Percentiles rank a stretch among this genome's conserved stretches.
Conservation (phyloP, 2,113 vertebrate genomes). For the Corythoichthys intestinalis region DNA sequence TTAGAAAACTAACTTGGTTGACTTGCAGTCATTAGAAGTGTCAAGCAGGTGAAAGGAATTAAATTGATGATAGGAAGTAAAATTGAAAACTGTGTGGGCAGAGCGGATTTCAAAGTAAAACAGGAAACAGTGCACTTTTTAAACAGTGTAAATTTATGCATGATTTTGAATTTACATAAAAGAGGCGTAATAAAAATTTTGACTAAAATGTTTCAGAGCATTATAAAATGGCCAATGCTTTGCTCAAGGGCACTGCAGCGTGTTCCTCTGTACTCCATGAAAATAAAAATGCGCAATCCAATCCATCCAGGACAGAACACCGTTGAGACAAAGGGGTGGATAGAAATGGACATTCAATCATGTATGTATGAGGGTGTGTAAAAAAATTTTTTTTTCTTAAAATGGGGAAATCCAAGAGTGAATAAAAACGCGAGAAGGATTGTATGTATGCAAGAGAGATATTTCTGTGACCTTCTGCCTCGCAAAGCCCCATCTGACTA, state of each 20-base stretch:
- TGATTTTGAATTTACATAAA: not conserved
- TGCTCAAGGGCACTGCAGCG: conserved; percentile 18
- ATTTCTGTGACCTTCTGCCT: conserved; percentile 70
- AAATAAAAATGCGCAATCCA: conserved; percentile 46
- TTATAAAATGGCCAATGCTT: not conserved
- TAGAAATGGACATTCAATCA: conserved; percentile 36
- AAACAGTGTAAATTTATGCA: not conserved
- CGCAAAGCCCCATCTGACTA: conserved; percentile 64
- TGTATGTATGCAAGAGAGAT: conserved; percentile 55
- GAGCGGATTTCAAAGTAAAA: not conserved
- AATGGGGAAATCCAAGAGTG: conserved; percentile 14
- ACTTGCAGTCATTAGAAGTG: not conserved
- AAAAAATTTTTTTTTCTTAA: conserved; percentile 4
- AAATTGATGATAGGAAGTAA: not conserved
- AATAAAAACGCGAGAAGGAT: conserved; percentile 3
- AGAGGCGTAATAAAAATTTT: no score
- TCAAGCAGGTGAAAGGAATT: not conserved
- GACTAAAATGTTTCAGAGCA: no score
- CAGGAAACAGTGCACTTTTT: not conserved
- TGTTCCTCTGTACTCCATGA: not conserved
- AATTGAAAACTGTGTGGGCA: not conserved
- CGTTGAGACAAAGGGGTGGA: not conserved
- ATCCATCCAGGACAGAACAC: conserved; percentile 24
- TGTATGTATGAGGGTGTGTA: conserved; percentile 31
- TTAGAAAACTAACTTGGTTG: not conserved